phyloP scores from a whole-genome alignment of 2,888 invertebrate species.

The Nematopogon swammerdamellus region DNA sequence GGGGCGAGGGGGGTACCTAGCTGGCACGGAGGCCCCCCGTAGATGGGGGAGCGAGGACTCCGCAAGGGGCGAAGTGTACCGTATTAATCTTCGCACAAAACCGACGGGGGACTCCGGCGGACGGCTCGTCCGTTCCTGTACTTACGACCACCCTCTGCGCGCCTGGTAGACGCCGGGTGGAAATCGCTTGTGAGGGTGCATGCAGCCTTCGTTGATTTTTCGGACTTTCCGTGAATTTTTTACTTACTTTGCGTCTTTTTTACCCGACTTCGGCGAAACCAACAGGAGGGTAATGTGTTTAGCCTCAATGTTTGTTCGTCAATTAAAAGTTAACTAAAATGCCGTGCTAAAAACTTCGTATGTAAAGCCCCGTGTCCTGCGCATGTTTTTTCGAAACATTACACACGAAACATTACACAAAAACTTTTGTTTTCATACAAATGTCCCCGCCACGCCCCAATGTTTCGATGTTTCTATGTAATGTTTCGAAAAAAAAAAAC shows the following conservation, averaged over 20 bases:
- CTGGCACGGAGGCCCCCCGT: not conserved
- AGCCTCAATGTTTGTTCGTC: no score
- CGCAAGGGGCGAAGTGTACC: constrained; percentile 39
- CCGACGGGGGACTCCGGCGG: constrained; percentile 18
- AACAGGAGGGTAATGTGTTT: no score
- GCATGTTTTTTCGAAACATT: no score
- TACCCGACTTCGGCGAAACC: no score
- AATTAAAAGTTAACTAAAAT: no score
- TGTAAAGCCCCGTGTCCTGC: no score
- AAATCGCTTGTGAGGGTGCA: not conserved
- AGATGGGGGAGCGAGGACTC: constrained; percentile 29
- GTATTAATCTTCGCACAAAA: constrained; percentile 45
- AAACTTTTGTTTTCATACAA: no score
- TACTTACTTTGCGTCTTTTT: not conserved
- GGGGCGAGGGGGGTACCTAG: not conserved
- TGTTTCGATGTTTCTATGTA: no score
- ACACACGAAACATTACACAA: no score
- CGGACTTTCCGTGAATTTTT: not conserved
- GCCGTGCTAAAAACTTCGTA: no score
- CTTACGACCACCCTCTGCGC: constrained; percentile 22
- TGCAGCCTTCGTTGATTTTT: not conserved
- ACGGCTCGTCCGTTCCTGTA: constrained; percentile 3
- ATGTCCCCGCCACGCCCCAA: no score
- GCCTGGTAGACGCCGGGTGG: constrained; percentile 34
- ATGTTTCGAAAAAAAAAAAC: no score